Evolutionary conservation across 2,113 vertebrate species (phyloP).

Genomic region (Gnathonemus longibarbis): DNA sequence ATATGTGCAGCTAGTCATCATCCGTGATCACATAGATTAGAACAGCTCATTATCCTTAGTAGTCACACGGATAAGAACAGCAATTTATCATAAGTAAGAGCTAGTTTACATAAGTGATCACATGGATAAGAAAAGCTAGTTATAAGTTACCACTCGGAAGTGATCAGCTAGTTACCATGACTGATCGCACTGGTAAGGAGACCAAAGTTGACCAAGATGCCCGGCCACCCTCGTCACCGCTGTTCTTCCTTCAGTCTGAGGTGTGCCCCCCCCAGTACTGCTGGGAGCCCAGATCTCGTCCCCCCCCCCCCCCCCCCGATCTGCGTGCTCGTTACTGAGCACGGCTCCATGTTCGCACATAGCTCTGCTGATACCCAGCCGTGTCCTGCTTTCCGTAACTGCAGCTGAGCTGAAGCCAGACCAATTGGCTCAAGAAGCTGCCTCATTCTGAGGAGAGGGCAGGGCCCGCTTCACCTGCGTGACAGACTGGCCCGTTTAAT

Average conservation of each 20-base stretch:
- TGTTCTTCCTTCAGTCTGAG: background rate
- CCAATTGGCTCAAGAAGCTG: conserved; percentile 43
- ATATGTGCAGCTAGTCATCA: background rate
- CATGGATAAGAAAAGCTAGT: background rate
- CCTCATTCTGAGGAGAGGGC: conserved; percentile 29
- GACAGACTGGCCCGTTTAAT: conserved; percentile 52
- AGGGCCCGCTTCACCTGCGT: conserved; percentile 44
- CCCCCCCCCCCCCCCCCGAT: background rate
- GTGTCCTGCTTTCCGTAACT: conserved; percentile 31
- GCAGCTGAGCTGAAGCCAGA: conserved; percentile 52
- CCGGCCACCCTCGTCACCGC: background rate
- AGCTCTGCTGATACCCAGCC: background rate
- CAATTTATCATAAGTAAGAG: background rate
- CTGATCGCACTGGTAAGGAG: background rate
- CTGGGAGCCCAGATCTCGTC: background rate
- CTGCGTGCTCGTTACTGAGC: conserved; percentile 5
- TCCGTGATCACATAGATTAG: background rate
- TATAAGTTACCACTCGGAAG: background rate
- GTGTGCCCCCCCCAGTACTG: background rate
- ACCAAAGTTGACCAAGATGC: background rate
- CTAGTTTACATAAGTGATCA: background rate
- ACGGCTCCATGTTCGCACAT: background rate
- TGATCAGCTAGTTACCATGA: background rate
- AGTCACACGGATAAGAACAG: background rate
- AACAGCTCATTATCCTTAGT: background rate